Percentiles rank a stretch among this genome's conserved stretches.
Conservation (phyloP, 2,113 vertebrate species). For the Urocynchramus pylzowi region DNA sequence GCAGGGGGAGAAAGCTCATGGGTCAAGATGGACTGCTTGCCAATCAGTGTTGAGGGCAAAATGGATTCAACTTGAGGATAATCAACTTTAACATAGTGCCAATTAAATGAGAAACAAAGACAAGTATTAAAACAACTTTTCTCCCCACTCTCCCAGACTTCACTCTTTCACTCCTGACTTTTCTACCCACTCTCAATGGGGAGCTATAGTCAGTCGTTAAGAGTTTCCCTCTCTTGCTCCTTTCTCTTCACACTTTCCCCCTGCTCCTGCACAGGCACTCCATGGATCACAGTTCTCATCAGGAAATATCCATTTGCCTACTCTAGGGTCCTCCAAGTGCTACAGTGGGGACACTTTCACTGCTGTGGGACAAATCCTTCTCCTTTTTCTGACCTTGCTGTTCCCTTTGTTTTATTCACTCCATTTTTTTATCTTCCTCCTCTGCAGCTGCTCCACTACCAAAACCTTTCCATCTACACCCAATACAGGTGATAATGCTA, state of each 20-base stretch:
- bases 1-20: not conserved
- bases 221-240: not conserved
- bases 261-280: accelerated
- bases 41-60: not conserved
- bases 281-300: not conserved
- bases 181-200: not conserved
- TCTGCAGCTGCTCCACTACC: not conserved
- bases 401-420: not conserved
- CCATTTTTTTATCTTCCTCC: not conserved
- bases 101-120: not conserved
- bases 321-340: not conserved
- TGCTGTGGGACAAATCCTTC: not conserved
- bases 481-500: not conserved
- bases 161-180: not conserved
- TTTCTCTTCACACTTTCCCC: not conserved
- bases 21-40: not conserved
- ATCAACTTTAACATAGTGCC: not conserved
- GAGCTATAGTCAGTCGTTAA: not conserved
- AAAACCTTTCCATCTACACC: not conserved
- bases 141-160: not conserved
- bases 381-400: not conserved
- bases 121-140: not conserved
- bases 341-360: not conserved
- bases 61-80: not conserved
- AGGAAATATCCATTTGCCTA: not conserved